phyloP scores from a whole-genome alignment of 1,140 invertebrate species.

The Bombus fervidus region DNA sequence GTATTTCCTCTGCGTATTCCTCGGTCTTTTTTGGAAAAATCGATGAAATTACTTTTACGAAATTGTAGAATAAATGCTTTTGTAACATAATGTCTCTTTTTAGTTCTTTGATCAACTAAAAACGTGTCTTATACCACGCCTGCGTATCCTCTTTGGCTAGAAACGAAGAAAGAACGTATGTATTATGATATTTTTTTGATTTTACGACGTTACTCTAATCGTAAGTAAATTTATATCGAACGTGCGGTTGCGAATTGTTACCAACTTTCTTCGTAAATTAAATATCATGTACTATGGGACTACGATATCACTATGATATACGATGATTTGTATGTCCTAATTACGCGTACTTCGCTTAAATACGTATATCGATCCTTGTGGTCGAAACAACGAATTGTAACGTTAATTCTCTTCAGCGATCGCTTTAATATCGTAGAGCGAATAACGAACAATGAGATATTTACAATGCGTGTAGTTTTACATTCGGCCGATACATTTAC shows the following conservation, averaged over 20 bases:
- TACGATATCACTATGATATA: not conserved
- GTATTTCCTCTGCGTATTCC: not conserved
- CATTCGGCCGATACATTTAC: not conserved
- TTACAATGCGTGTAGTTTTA: not conserved
- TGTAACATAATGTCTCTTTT: slow-evolving; percentile 51
- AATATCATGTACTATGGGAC: not conserved
- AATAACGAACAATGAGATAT: not conserved
- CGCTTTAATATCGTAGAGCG: not conserved
- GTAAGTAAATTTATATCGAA: not conserved
- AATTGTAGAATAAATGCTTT: slow-evolving; percentile 5
- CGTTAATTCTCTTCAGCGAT: not conserved
- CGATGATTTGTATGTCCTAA: not conserved
- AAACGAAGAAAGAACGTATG: slow-evolving; percentile 61
- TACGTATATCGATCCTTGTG: not conserved
- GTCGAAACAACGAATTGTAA: not conserved
- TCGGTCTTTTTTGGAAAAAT: not conserved
- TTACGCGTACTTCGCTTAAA: not conserved
- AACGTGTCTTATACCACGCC: slow-evolving; percentile 76
- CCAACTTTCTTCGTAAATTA: not conserved
- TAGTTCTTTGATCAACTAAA: slow-evolving; percentile 53
- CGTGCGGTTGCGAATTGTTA: not conserved
- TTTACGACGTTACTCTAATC: not conserved
- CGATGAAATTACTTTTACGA: not conserved
- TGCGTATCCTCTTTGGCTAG: slow-evolving; percentile 79
- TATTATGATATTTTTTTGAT: not conserved